Base-by-base conservation (phyloP, 2,797 vertebrate species). In the Enteromius fasciolatus region DNA sequence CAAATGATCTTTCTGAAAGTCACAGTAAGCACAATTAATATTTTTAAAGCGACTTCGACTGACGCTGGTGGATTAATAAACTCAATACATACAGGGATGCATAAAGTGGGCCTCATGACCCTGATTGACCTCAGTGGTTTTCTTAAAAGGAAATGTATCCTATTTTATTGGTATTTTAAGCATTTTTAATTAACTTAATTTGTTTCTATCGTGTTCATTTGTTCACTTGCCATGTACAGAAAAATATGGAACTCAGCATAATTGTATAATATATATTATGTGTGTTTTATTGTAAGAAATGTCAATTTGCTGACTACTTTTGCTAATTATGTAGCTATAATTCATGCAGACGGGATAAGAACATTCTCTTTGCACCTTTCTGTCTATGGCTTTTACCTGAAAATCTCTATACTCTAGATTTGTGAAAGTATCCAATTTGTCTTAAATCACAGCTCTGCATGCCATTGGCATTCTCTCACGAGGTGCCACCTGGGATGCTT, bases 351-450 rank as follows among this genome's bases (percentile, higher is more conserved):
- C 14, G 23, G 31, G 36, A 61, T 23, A 28, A 46, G 17, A 28
- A 48, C 10, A 20, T 31, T 50, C 18, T 72, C 69, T 72, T 46
- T 63, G 25, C 2, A 74, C 18, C 8, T 59, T 31, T 46, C 17
- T 44, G 54, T 46, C 76, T 5, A n/a, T 11, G 46, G 23, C 18
- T 63, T 54, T 54, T 36, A 46, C 75, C 44, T 25, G 61, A 59
- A 39, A 63, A 59, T 63, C 75, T 63, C 57, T 46, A n/a, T 33
- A 64, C 63, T 48, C 50, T 74, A 73, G 48, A 75, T 75, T 17
- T 75, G 33, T 59, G n/a, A 75, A 23, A 41, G 68, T 41, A 73
- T 28, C 28, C 69, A n/a, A 20, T 11, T 54, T 50, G 31, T 3
- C 28, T 15, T 31, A 28, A 2, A 52, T 33, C 17, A 52, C 48